Percentiles rank a stretch among this genome's conserved stretches.
phyloP scores from a whole-genome alignment of 2,888 invertebrate species.

The Leptopilina drosophilae region DNA sequence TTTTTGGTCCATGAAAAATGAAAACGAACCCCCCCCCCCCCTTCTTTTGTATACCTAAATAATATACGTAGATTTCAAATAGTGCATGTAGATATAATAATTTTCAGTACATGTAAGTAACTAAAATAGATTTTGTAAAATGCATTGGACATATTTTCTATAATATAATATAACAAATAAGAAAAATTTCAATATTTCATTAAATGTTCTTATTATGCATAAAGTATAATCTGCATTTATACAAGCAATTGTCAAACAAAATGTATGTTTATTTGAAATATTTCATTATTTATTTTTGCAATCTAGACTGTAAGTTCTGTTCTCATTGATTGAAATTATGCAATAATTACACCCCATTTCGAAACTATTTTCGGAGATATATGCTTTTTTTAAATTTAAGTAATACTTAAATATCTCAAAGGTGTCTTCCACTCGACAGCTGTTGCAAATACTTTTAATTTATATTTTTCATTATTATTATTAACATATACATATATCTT shows the following conservation, averaged over 20 bases:
- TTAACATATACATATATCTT: too few relatives aligned
- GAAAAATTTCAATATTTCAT: neutral
- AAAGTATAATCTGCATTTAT: slow-evolving; percentile 4
- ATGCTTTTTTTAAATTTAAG: too few relatives aligned
- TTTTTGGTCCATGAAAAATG: too few relatives aligned
- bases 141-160: slow-evolving; percentile 6
- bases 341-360: too few relatives aligned
- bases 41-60: too few relatives aligned
- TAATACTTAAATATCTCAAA: slow-evolving; percentile 1
- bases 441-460: neutral
- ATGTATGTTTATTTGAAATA: too few relatives aligned
- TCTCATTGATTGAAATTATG: neutral
- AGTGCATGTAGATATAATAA: neutral
- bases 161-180: neutral
- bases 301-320: neutral
- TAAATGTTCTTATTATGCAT: neutral
- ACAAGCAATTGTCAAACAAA: neutral
- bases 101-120: neutral
- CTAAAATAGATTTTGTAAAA: slow-evolving; percentile 9
- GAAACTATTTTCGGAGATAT: too few relatives aligned
- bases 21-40: too few relatives aligned
- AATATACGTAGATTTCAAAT: neutral
- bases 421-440: slow-evolving; percentile 25
- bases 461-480: neutral
- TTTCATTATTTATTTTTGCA: too few relatives aligned